Base-by-base conservation (phyloP, 2,797 vertebrate genomes). In the Aulostomus chinensis region DNA sequence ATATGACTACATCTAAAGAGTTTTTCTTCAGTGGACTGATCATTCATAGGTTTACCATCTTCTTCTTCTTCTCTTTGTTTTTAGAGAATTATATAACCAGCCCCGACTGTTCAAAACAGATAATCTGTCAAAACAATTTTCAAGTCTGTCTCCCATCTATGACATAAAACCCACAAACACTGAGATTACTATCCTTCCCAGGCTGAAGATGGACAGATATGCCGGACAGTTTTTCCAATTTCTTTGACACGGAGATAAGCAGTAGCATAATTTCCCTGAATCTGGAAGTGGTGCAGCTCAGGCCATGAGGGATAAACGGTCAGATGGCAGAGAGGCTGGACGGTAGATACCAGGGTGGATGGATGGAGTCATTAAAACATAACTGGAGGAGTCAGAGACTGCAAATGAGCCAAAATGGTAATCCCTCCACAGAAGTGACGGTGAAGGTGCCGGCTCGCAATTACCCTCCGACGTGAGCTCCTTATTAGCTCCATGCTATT, bases 81-180 rank as follows among this genome's bases (percentile, higher is more conserved):
- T 47, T 20, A 37, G 10, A 46, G 20, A 42, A 39, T 76, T 68
- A 65, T 14, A 65, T 52, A 65, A 69, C 34, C 8, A 53, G 36
- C 28, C 35, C 5, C 25, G 47, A 8, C 21, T 59, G 36, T 54
- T 30, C 56, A 50, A 69, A 45, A 43, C 42, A 43, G 42, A 25
- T 62, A 60, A 73, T 76, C 72, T 26, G 9, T 58, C 51, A 56
- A 51, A 67, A 64, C 55, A 78, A 50, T 24, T 64, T 78, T 65
- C 33, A 60, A 73, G 41, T 40, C 53, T 15, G 43, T 34, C 68
- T 43, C 43, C 34, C 25, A 12, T 58, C 53, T 31, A 17, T 45
- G 15, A 58, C 25, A 20, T 25, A 28, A 42, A 49, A 54, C 38
- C 22, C 41, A 28, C 38, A 71, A 69, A 59, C 56, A 49, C 48